Evolutionary conservation across 2,113 vertebrate species (phyloP), one percentile per base, ranked within the genome.

Genomic region (Epinephelus fuscoguttatus): DNA sequence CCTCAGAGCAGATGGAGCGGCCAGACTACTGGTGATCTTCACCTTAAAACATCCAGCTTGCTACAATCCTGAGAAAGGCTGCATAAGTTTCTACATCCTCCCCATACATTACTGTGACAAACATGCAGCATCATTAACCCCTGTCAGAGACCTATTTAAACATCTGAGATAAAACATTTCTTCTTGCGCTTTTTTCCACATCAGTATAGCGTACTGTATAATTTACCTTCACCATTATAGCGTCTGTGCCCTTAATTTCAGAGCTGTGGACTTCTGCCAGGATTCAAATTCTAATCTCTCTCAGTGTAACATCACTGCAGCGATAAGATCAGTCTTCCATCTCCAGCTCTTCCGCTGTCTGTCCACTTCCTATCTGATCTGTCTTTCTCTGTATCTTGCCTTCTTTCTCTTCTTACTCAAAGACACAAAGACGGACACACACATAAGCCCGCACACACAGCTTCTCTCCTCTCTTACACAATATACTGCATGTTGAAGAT

Each of bases 321-420:
- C 50, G 78, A 92, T 91, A 91, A 69, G 57, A 93, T 91, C 90
- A 66, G 78, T 78, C 84, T 85, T 85, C 87, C 86, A 92, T 89
- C 85, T 89, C 42, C 78, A 79, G 87, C 72, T 84, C 78, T 85
- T 88, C 78, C 72, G 75, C 87, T 75, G 89, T 88, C 89, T 82
- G 78, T 87, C 82, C 83, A 80, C 11, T 62, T 79, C 80, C 42
- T 85, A 85, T 91, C 84, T 85, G 70, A 88, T 86, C 82, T 68
- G 84, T 86, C 83, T 81, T 72, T 70, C 67, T 74, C 80, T 83
- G 72, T 78, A 85, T 84, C 64, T 76, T 56, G 49, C 70, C 73
- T 66, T 55, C 74, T 82, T 53, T 79, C 81, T 73, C 40, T 47
- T 70, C 25, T 70, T 78, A 62, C 49, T 81, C 80, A 82, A 63